Percentiles rank a stretch among this genome's conserved stretches.
phyloP scores from a whole-genome alignment of 2,888 invertebrate genomes.

The Ormia ochracea region DNA sequence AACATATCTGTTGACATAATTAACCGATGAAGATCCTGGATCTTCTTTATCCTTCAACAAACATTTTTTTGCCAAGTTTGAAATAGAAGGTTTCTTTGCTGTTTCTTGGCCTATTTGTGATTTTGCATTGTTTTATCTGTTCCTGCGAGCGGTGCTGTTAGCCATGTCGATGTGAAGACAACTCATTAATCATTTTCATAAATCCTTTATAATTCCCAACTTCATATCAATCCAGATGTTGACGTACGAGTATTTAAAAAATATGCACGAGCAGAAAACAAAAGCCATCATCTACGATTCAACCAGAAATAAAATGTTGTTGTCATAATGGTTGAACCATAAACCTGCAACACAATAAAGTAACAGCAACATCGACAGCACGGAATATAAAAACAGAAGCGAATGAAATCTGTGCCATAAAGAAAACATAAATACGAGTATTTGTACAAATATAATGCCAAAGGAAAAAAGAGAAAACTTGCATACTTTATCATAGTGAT shows the following conservation, averaged over 20 bases:
- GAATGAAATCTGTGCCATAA: constrained; percentile 31
- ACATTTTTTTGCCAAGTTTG: constrained; percentile 15
- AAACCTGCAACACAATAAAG: constrained; percentile 42
- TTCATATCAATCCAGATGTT: constrained; percentile 58
- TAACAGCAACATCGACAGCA: background rate
- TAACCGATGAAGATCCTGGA: too few species aligned
- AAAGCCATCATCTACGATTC: background rate
- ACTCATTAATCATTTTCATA: constrained; percentile 62
- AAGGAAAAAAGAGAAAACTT: background rate
- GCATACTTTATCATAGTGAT: constrained; percentile 59
- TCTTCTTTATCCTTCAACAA: too few species aligned
- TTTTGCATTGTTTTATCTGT: background rate
- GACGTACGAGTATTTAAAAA: constrained; percentile 46
- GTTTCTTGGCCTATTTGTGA: too few species aligned
- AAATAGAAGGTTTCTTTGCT: background rate
- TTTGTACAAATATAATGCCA: constrained; percentile 26
- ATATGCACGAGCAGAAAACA: constrained; percentile 12
- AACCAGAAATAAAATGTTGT: constrained; percentile 60
- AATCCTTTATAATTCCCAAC: constrained; percentile 59
- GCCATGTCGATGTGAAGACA: constrained; percentile 38
- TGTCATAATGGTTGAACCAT: constrained; percentile 54
- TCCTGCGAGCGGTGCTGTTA: constrained; percentile 51
- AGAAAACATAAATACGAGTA: constrained; percentile 19
- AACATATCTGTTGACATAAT: too few species aligned
- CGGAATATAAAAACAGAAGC: background rate